Percentiles rank a stretch among this genome's conserved stretches.
Evolutionary conservation across 2,888 invertebrate species (phyloP).

Genomic region (Chironomus riparius): DNA sequence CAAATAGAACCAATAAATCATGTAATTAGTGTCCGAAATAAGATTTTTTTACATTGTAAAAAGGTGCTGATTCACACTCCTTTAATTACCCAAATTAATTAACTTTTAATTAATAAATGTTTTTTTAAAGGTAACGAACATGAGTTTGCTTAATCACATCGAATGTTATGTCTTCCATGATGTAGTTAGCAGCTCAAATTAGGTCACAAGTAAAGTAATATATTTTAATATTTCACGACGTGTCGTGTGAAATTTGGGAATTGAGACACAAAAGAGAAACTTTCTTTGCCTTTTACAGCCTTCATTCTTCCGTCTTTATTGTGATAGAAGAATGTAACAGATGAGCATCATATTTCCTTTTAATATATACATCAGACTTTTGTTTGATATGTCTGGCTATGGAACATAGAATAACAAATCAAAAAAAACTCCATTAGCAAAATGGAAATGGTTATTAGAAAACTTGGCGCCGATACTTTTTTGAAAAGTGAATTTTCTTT

Average conservation of each 20-base stretch:
- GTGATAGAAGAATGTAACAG: not conserved
- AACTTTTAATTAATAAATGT: constrained; percentile 12
- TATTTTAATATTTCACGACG: no score
- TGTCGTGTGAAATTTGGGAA: no score
- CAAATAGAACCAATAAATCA: no score
- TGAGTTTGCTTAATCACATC: not conserved
- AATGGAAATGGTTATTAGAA: not conserved
- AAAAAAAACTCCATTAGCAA: not conserved
- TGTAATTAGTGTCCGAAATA: no score
- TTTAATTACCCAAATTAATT: constrained; percentile 5
- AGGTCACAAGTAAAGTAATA: not conserved
- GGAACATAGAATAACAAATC: not conserved
- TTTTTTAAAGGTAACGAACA: not conserved
- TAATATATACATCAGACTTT: no score
- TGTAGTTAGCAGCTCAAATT: not conserved
- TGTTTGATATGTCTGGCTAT: not conserved
- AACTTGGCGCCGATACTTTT: not conserved
- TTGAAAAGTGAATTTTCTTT: not conserved
- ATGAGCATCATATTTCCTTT: not conserved
- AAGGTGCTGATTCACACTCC: not conserved
- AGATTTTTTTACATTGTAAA: no score
- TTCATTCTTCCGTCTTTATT: no score
- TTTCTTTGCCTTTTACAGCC: no score
- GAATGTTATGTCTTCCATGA: not conserved
- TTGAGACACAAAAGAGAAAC: no score